phyloP scores from a whole-genome alignment of 1,140 invertebrate species.

The Nylanderia fulva region DNA sequence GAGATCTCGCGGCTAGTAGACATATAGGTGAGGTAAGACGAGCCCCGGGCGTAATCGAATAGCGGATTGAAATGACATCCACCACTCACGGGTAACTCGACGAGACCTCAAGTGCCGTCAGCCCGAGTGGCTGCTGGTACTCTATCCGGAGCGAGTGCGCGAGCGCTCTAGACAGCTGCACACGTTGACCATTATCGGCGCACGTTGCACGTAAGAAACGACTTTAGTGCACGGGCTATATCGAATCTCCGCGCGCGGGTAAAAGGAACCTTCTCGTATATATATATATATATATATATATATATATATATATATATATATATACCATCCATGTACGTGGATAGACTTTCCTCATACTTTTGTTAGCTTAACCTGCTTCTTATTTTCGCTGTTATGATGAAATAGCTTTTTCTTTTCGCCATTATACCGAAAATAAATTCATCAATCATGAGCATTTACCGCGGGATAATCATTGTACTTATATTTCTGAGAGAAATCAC shows the following conservation, averaged over 20 bases:
- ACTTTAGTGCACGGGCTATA: conserved; percentile 40
- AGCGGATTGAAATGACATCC: conserved; percentile 77
- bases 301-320: too few relatives aligned
- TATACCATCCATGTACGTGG: conserved; percentile 31
- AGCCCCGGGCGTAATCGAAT: conserved; percentile 71
- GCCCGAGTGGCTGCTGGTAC: conserved; percentile 57
- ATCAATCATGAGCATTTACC: conserved; percentile 6
- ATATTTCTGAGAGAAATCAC: neutral
- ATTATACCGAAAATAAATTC: conserved; percentile 2
- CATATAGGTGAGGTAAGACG: conserved; percentile 58
- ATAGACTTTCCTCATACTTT: conserved; percentile 38
- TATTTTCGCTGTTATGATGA: conserved; percentile 25
- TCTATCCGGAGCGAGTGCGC: conserved; percentile 63
- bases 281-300: too few relatives aligned
- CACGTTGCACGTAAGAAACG: conserved; percentile 67
- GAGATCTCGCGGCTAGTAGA: conserved; percentile 34
- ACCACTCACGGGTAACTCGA: conserved; percentile 75
- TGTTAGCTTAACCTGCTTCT: conserved; percentile 43
- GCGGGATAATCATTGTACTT: neutral
- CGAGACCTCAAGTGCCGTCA: conserved; percentile 66
- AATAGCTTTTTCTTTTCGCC: neutral
- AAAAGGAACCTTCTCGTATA: conserved; percentile 46
- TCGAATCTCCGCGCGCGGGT: conserved; percentile 64
- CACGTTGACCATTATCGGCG: conserved; percentile 72
- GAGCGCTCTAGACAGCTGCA: conserved; percentile 49